Percentiles rank a stretch among this genome's conserved stretches.
Evolutionary conservation across 2,797 vertebrate species (phyloP).

Genomic region (Crenichthys baileyi): DNA sequence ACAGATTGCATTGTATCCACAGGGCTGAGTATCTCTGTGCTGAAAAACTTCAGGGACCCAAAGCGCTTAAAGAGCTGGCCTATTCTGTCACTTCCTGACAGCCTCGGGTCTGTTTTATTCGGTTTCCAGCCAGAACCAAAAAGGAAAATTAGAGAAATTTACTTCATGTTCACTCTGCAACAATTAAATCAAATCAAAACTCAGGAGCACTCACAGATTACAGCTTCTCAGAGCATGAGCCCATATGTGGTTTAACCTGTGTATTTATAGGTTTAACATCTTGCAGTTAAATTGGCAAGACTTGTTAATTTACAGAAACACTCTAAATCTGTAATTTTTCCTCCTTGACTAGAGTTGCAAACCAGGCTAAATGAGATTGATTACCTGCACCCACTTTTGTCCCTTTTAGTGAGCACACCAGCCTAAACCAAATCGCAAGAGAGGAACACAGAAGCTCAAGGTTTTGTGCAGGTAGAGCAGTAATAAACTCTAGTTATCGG

Average conservation of each 20-base stretch:
- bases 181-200: constrained; percentile 2
- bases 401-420: not conserved
- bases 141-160: constrained; percentile 15
- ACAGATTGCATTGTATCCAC: constrained; percentile 62
- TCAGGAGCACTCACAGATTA: not conserved
- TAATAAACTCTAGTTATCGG: too few species aligned
- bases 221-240: too few species aligned
- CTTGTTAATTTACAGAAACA: not conserved
- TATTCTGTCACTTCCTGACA: constrained; percentile 19
- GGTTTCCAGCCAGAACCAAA: constrained; percentile 17
- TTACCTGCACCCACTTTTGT: constrained; percentile 10
- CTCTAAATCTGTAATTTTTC: not conserved
- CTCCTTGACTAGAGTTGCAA: not conserved
- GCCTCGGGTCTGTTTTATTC: constrained; percentile 9
- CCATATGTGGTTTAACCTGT: not conserved
- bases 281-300: not conserved
- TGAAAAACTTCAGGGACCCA: constrained; percentile 60
- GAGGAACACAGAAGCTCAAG: too few species aligned
- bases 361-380: constrained; percentile 16
- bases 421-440: not conserved
- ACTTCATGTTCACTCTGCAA: constrained; percentile 24
- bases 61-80: constrained; percentile 50
- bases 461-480: too few species aligned
- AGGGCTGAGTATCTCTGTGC: constrained; percentile 32
- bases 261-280: not conserved